A percentile compares a stretch with the other conserved stretches of the same genome.
phyloP scores from a whole-genome alignment of 2,797 vertebrate species.

The Presbytis comata region DNA sequence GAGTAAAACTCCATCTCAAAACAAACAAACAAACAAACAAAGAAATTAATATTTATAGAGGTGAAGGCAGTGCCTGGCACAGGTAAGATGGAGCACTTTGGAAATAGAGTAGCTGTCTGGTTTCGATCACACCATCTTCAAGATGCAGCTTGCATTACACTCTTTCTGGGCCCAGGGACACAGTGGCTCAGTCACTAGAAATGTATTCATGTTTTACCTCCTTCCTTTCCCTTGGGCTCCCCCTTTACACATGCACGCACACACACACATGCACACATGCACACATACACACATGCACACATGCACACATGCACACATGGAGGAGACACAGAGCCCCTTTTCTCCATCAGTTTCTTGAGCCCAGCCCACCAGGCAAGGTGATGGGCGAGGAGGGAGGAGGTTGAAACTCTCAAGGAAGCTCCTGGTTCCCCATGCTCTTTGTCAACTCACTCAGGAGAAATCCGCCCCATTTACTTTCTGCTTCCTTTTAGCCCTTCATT shows the following conservation, averaged over 20 bases:
- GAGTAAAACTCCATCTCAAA: too few species aligned
- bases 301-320: not conserved
- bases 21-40: too few species aligned
- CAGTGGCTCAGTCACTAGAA: not conserved
- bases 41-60: not conserved
- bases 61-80: not conserved
- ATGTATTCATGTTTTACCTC: too few species aligned
- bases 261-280: not conserved
- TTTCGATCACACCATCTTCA: not conserved
- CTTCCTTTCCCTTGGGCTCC: too few species aligned
- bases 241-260: not conserved
- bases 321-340: not conserved
- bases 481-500: not conserved
- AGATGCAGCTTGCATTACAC: not conserved
- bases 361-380: not conserved
- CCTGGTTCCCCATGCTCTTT: not conserved
- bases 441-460: not conserved
- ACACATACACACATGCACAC: fast-evolving
- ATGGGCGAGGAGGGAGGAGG: not conserved
- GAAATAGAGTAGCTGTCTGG: not conserved
- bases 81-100: too few species aligned
- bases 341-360: not conserved
- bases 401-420: not conserved
- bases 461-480: not conserved
- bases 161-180: not conserved